A percentile compares a stretch with the other conserved stretches of the same genome.
These are phyloP conservation scores for Drosophila ironensis DNA, from an alignment of 1,140 invertebrate species.

Conservation along the genomic window DNA sequence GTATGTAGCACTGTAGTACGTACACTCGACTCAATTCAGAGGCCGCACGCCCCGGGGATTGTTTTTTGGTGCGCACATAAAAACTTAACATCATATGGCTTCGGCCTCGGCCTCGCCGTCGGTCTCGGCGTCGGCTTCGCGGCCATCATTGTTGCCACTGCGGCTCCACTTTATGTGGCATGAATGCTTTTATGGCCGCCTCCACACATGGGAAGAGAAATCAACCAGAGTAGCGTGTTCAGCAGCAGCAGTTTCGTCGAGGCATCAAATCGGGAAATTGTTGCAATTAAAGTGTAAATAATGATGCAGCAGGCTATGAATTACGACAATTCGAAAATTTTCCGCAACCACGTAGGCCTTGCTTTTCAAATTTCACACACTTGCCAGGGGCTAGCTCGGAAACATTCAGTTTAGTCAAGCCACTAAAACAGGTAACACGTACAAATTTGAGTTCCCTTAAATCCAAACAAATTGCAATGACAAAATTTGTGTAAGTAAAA, in stretches of 20 bases:
- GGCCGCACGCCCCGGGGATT: constrained; percentile 27
- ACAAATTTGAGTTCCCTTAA: background rate
- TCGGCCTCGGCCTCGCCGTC: background rate
- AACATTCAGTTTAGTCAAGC: background rate
- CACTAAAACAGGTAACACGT: background rate
- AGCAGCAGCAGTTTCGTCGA: background rate
- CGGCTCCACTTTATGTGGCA: constrained; percentile 54
- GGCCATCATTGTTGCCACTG: constrained; percentile 44
- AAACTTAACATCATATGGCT: constrained; percentile 58
- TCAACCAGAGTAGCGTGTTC: constrained; percentile 4
- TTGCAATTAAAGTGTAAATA: constrained; percentile 72
- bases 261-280: constrained; percentile 65
- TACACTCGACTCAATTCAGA: too few species aligned
- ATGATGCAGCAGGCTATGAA: constrained; percentile 56
- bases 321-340: constrained; percentile 7
- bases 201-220: constrained; percentile 5
- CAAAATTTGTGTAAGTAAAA: constrained; percentile 24
- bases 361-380: background rate
- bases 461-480: background rate
- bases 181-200: constrained; percentile 52
- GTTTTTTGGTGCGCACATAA: constrained; percentile 63
- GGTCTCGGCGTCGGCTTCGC: too few species aligned
- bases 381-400: too few species aligned
- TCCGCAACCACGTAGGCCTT: background rate
- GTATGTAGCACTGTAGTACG: too few species aligned